These are phyloP conservation scores for Formica aserva DNA, from an alignment of 2,888 invertebrate genomes.

Conservation along the genomic window DNA sequence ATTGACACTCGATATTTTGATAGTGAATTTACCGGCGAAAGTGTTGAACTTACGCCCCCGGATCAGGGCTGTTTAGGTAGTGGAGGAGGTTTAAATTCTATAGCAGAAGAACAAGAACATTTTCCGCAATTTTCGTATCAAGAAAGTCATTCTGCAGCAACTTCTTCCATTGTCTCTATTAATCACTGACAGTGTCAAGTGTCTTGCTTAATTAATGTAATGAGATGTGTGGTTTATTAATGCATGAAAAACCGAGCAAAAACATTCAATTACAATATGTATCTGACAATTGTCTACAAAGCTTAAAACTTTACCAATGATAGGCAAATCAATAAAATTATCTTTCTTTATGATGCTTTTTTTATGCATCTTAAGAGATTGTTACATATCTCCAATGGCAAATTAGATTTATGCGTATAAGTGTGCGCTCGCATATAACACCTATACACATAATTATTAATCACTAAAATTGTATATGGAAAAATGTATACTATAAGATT, in stretches of 20 bases:
- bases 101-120: constrained; percentile 89
- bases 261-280: constrained; percentile 57
- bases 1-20: constrained; percentile 99
- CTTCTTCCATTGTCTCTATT: constrained; percentile 84
- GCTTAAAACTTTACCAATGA: constrained; percentile 57
- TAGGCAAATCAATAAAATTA: constrained; percentile 65
- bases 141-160: constrained; percentile 84
- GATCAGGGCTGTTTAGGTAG: constrained; percentile 87
- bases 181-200: constrained; percentile 84
- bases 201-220: constrained; percentile 67
- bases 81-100: constrained; percentile 87
- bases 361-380: constrained; percentile 75
- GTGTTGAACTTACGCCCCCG: constrained; percentile 98
- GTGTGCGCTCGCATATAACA: constrained; percentile 44
- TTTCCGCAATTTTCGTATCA: constrained; percentile 90
- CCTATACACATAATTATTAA: constrained; percentile 60
- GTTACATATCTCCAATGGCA: constrained; percentile 80
- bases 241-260: constrained; percentile 71
- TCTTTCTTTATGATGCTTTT: constrained; percentile 72
- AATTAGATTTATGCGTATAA: constrained; percentile 64
- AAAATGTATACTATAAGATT: constrained; percentile 68
- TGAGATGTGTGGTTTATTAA: constrained; percentile 70
- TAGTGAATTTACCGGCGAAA: constrained; percentile 98
- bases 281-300: constrained; percentile 65
- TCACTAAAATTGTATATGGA: constrained; percentile 71